Conservation (phyloP, 1,140 invertebrate genomes). For the Bombyx mandarina region DNA sequence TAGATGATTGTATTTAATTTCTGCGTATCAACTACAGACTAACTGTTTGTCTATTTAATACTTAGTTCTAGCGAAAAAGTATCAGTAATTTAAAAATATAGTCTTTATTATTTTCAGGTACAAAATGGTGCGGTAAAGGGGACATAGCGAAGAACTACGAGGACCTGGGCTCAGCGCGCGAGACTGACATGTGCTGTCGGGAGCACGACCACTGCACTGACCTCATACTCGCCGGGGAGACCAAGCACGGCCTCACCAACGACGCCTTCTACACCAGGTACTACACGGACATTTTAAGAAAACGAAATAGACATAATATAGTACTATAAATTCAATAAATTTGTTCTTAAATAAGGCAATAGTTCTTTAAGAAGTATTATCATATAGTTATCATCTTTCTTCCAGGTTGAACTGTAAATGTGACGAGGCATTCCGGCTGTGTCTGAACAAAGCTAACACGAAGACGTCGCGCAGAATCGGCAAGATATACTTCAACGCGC, state of each 20-base stretch:
- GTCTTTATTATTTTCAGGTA: too few species aligned
- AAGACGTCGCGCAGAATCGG: conserved; percentile 73
- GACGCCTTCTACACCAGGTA: conserved; percentile 73
- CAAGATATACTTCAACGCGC: too few species aligned
- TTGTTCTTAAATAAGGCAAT: not conserved
- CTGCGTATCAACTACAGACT: too few species aligned
- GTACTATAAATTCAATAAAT: not conserved
- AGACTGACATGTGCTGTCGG: conserved; percentile 84
- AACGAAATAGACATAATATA: too few species aligned
- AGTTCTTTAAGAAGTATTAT: not conserved
- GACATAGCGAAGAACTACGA: conserved; percentile 77
- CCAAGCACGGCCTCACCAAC: conserved; percentile 76
- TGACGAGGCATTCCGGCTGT: conserved; percentile 78
- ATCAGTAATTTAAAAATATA: conserved; percentile 7
- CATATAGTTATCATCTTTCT: not conserved
- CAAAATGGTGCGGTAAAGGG: conserved; percentile 82
- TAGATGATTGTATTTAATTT: too few species aligned
- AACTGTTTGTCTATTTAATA: too few species aligned
- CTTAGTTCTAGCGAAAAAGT: too few species aligned
- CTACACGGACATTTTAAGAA: too few species aligned
- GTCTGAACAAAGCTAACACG: conserved; percentile 69
- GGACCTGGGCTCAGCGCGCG: conserved; percentile 77
- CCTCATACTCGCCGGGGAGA: conserved; percentile 72
- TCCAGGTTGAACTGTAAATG: conserved; percentile 77
- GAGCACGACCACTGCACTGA: conserved; percentile 82